Evolutionary conservation across 2,888 invertebrate genomes (phyloP).

Genomic region (Hetaerina titia): DNA sequence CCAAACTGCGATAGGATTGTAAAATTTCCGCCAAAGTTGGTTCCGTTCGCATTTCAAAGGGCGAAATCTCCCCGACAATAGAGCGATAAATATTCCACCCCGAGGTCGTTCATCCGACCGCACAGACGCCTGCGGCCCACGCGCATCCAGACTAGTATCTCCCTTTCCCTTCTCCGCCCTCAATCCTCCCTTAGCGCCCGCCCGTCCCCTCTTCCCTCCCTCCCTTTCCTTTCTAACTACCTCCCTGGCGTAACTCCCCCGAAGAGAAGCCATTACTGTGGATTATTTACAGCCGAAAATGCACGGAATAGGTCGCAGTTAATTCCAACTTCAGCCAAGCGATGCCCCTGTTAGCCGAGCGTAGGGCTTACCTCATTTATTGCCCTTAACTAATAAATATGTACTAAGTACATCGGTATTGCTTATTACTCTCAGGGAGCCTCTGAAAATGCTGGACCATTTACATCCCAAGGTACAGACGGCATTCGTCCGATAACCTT

Average conservation of each 20-base stretch:
- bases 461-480: no score
- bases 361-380: not conserved
- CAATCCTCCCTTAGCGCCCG: not conserved
- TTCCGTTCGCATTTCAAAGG: not conserved
- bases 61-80: constrained; percentile 22
- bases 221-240: not conserved
- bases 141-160: not conserved
- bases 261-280: constrained; percentile 14
- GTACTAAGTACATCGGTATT: not conserved
- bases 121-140: not conserved
- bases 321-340: not conserved
- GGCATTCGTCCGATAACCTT: no score
- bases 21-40: not conserved
- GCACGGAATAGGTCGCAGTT: not conserved
- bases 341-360: not conserved
- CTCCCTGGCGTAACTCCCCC: not conserved
- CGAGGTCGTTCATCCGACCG: constrained; percentile 20
- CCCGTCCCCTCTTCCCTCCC: not conserved
- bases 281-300: constrained; percentile 31
- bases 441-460: no score
- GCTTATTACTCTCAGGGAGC: not conserved
- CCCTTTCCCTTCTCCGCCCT: constrained; percentile 1
- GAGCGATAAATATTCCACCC: constrained; percentile 16
- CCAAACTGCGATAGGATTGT: not conserved
- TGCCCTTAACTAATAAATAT: not conserved